Base-by-base conservation (phyloP, 2,797 vertebrate genomes). In the Peromyscus nudipes region DNA sequence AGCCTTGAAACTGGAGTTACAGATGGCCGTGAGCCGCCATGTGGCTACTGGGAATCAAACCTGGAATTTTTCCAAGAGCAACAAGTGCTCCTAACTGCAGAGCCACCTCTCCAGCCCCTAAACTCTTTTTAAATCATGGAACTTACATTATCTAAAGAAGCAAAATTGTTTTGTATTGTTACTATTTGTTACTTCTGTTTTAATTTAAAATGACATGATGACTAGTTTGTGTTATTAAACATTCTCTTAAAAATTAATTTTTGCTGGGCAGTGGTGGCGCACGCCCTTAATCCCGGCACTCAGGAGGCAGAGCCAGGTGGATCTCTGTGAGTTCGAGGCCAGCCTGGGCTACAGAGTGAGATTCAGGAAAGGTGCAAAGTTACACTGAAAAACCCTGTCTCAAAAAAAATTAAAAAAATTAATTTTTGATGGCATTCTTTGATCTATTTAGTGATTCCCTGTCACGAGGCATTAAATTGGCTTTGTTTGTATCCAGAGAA, bases 221-320 rank as follows among this genome's bases (percentile, higher is more conserved):
- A 87, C 37, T 34, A 73, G 60, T 75, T 92, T 60, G 8, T 49
- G 21, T 69, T 80, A 76, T 40, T 76, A 85, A 89, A 46, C 86
- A 40, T 84, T 76, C 46, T 69, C 67, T 93, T 71, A 60, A 25
- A 88, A 84, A 60, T 76, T 93, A 12, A 89, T 43, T 71, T 81
- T 82, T 57, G 77, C 52, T 12, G 3, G 52, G 12, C 52, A 52
- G 52, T 14, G 52, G 52, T 52, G 52, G 52, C 0, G 13, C 52
- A 52, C 1, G 13, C 52, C 52, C 12, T 52, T 52, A 52, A 52
- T 52, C 52, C 52, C 13, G 1, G 52, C 52, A 52, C 52, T 52
- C 13, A 0, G 52, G 13, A 52, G 52, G 52, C 52, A 52, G 52
- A 52, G 52, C 52, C 52, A 52, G 13, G 52, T 11, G 0, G 52